Base-by-base conservation (phyloP, 1,140 invertebrate species). In the Druon quercuslanigerum region DNA sequence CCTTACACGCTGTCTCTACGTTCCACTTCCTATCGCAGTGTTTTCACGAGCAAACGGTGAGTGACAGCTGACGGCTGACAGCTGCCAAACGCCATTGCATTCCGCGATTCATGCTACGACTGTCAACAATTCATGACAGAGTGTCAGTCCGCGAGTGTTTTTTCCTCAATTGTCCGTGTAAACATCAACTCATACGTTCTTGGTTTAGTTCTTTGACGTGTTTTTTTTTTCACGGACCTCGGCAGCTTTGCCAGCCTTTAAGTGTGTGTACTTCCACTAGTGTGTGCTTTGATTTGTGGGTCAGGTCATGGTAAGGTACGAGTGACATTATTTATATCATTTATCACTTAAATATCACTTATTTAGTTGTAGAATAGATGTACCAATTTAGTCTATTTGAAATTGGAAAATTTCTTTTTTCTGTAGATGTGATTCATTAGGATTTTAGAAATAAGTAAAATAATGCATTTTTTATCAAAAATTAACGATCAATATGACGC, bases 11-110 rank as follows among this genome's bases (percentile, higher is more conserved):
- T 81, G 40, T 77, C 79, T 74, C 79, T 82, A 83, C 56, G 74
- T 77, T 79, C 33, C 16, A 78, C 79, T 83, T 73, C 73, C 79
- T 81, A 76, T 78, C 82, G 80, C 79, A 77, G 81, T 79, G 85
- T 84, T 85, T 86, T 86, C 82, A 84, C 83, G 85, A 84, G 52
- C 83, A 85, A 87, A 83, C 79, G 75, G 79, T 82, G 83, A 84
- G 85, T 66, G 60, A 40, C 72, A 50, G 20, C 25, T 87, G 57
- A 33, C 72, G 19, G 20, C 25, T 87, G 85, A 88, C 85, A 88
- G 85, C 83, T 84, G 80, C 83, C 85, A 84, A 83, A 84, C 80
- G 85, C 80, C 79, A 82, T 72, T 80, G 54, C 77, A 77, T 57
- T 76, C 70, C 75, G 78, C 80, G 79, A 51, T 75, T 80, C 76